A percentile compares a stretch with the other conserved stretches of the same genome.
These are phyloP conservation scores for Seriola dumerili DNA, from an alignment of 2,113 vertebrate species.

Conservation along the genomic window DNA sequence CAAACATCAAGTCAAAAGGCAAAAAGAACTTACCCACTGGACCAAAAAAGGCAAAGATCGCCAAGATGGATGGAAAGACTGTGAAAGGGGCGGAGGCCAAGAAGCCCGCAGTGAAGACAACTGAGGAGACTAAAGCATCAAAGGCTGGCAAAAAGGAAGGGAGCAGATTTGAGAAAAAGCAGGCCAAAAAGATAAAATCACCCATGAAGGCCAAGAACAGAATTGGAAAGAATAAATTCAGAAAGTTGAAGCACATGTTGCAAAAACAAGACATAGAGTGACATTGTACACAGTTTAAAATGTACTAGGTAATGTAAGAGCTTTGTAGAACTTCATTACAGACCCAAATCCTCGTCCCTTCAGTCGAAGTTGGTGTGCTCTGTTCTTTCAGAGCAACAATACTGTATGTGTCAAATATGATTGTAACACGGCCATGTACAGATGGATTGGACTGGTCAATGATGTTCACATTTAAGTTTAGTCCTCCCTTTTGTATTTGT, in stretches of 20 bases:
- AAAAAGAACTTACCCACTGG: constrained; percentile 60
- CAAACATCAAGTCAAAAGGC: constrained; percentile 49
- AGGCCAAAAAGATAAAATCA: constrained; percentile 60
- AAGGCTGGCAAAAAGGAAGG: constrained; percentile 64
- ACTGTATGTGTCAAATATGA: constrained; percentile 14
- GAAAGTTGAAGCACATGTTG: constrained; percentile 74
- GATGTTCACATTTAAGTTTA: not conserved
- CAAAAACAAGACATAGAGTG: constrained; percentile 47
- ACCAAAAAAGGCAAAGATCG: constrained; percentile 79
- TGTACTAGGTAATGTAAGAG: constrained; percentile 29
- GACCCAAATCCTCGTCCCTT: constrained; percentile 7
- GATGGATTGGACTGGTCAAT: constrained; percentile 8
- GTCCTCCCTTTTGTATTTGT: constrained; percentile 46
- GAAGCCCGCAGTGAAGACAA: constrained; percentile 39
- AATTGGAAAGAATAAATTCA: constrained; percentile 84
- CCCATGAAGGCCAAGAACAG: constrained; percentile 65
- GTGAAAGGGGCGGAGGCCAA: constrained; percentile 57
- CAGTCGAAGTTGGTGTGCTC: not conserved
- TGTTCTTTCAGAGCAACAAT: not conserved
- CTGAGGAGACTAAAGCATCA: constrained; percentile 56
- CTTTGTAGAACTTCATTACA: constrained; percentile 20
- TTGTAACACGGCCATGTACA: constrained; percentile 14
- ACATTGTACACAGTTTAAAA: constrained; percentile 23
- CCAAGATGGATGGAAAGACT: constrained; percentile 71
- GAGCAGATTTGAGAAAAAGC: constrained; percentile 79